Percentiles rank a stretch among this genome's conserved stretches.
These are phyloP conservation scores for Poecile montanus DNA, from an alignment of 2,797 vertebrate genomes.

Conservation along the genomic window DNA sequence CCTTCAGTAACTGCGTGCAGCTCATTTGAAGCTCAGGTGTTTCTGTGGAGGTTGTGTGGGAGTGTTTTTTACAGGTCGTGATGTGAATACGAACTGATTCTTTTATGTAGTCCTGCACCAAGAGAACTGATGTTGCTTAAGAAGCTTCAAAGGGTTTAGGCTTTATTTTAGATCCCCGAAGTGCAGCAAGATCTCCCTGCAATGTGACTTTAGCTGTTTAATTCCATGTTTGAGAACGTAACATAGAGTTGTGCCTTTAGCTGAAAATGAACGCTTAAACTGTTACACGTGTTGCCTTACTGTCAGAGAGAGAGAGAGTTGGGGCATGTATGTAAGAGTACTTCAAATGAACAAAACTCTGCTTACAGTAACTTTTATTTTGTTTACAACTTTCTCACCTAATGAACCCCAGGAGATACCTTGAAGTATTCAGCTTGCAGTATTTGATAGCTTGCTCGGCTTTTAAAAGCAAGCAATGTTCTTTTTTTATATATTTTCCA, in stretches of 20 bases:
- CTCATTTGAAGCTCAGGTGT: conserved; percentile 46
- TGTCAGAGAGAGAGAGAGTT: conserved; percentile 61
- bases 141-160: conserved; percentile 37
- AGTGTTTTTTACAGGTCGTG: conserved; percentile 24
- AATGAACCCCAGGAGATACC: conserved; percentile 59
- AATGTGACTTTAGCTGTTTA: conserved; percentile 38
- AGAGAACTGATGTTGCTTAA: conserved; percentile 14
- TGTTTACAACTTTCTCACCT: conserved; percentile 62
- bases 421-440: conserved; percentile 59
- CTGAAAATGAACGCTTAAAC: conserved; percentile 67
- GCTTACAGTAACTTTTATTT: conserved; percentile 58
- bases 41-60: conserved; percentile 24
- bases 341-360: conserved; percentile 61
- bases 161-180: conserved; percentile 54
- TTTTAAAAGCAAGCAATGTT: conserved; percentile 77
- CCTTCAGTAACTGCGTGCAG: neutral
- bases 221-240: conserved; percentile 46
- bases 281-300: conserved; percentile 74
- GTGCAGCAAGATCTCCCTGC: conserved; percentile 41
- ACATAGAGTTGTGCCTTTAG: conserved; percentile 70
- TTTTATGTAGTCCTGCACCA: conserved; percentile 44
- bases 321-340: conserved; percentile 57
- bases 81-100: neutral
- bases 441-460: conserved; percentile 71
- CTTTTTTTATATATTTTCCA: conserved; percentile 77